Conservation (phyloP, 2,888 invertebrate species). For the Apoda limacodes region DNA sequence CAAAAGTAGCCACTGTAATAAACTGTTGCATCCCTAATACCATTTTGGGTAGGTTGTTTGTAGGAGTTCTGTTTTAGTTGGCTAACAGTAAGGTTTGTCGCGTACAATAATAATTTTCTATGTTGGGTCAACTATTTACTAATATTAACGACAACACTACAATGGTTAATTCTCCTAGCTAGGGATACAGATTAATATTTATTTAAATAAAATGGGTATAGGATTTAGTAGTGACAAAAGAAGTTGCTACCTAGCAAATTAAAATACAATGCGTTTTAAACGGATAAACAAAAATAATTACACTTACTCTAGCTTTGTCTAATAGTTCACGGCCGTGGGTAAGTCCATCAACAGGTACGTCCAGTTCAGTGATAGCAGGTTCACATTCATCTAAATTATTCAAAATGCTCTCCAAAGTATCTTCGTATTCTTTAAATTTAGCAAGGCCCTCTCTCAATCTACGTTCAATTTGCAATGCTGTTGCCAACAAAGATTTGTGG, state of each 20-base stretch:
- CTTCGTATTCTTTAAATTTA: conserved; percentile 95
- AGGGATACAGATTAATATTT: no score
- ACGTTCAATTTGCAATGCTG: conserved; percentile 91
- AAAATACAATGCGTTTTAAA: neutral
- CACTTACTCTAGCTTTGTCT: conserved; percentile 79
- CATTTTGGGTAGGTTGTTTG: no score
- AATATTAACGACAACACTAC: no score
- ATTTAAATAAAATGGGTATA: no score
- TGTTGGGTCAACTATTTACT: no score
- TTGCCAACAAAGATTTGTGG: conserved; percentile 88
- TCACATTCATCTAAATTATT: conserved; percentile 84
- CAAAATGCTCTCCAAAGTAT: conserved; percentile 87
- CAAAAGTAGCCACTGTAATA: no score
- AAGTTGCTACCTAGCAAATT: no score
- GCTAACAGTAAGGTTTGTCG: neutral
- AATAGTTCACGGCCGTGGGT: conserved; percentile 78
- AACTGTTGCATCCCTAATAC: neutral
- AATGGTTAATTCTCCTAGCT: no score
- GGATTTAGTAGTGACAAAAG: no score
- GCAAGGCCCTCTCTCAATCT: conserved; percentile 88
- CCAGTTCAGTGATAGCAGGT: conserved; percentile 80
- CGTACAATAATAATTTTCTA: no score
- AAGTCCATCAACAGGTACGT: conserved; percentile 79
- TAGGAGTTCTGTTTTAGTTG: no score
- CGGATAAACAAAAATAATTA: neutral